Conservation (phyloP, 2,888 invertebrate genomes). For the Ashinkailepas kermadecensis region DNA sequence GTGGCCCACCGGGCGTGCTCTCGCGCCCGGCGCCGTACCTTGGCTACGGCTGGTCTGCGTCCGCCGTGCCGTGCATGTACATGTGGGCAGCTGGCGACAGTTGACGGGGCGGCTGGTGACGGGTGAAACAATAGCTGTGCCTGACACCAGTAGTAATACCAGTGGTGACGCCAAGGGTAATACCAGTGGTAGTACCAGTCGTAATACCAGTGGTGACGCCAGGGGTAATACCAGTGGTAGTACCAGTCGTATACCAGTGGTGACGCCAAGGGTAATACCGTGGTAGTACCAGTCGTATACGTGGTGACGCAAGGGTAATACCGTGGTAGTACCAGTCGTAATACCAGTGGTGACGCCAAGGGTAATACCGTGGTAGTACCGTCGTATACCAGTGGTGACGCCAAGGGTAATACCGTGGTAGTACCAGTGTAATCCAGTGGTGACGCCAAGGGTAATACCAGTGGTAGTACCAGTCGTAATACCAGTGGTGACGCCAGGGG, state of each 20-base stretch:
- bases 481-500: background rate
- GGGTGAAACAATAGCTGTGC: too few relatives aligned
- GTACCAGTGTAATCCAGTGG: background rate
- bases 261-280: background rate
- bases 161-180: background rate
- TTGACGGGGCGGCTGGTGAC: too few relatives aligned
- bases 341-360: background rate
- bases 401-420: background rate
- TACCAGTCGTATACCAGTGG: background rate
- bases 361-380: too few relatives aligned
- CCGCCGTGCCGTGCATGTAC: too few relatives aligned
- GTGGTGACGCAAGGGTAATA: background rate
- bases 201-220: background rate
- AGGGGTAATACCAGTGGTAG: background rate
- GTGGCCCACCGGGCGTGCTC: too few relatives aligned
- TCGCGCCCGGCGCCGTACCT: too few relatives aligned
- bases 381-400: background rate
- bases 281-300: background rate
- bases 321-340: background rate
- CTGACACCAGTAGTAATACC: background rate
- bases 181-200: background rate
- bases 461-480: background rate
- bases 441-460: background rate
- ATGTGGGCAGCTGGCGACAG: too few relatives aligned
- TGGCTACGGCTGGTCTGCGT: too few relatives aligned